Base-by-base conservation (phyloP, 2,113 vertebrate genomes). In the Cyphomyrus discorhynchus region DNA sequence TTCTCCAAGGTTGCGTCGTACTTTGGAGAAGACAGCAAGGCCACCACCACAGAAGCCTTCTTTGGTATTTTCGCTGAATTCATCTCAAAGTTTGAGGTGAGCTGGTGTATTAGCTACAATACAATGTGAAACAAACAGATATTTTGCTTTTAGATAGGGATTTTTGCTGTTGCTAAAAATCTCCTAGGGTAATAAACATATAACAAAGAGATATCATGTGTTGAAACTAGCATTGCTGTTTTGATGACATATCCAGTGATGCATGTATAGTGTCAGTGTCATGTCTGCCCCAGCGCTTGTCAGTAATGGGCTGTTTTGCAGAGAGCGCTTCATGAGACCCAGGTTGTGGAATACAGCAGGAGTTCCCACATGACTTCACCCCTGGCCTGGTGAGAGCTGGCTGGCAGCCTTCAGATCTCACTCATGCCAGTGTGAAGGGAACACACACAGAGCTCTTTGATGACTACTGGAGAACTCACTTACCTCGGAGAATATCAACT, bases 41-140 rank as follows among this genome's bases (percentile, higher is more conserved):
- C 96, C 94, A 97, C 97, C 35, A 98, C 95, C 74, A 99, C 98
- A 0, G 98, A 99, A 93, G 93, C 96, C 35, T 99, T 99, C 94
- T 99, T 99, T 2, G 98, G 97, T 93, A 99, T 99, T 93, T 99
- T 99, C 62, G 94, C 97, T 1, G 97, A 98, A 31, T 99, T 99
- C 93, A 97, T 98, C 70, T 96, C 96, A 93, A 99, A 99, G 94
- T 99, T 99, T 91, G 98, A 98, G 98, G 98, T 98, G 92, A 97
- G 96, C 1, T 10, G 52, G 17, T 56, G 31, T 13, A 56, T 70
- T 27, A 27, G 27, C 21, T 35, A 13, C 27, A 24, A 7, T n/a
- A 50, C 31, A 88, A 77, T 24, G 31, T 56, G 27, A 53, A 87
- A 47, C 85, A 87, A 39, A 17, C 70, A 39, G 74, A 21, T 4